A percentile compares a stretch with the other conserved stretches of the same genome.
phyloP scores from a whole-genome alignment of 2,888 invertebrate species.

The Latrodectus hesperus region DNA sequence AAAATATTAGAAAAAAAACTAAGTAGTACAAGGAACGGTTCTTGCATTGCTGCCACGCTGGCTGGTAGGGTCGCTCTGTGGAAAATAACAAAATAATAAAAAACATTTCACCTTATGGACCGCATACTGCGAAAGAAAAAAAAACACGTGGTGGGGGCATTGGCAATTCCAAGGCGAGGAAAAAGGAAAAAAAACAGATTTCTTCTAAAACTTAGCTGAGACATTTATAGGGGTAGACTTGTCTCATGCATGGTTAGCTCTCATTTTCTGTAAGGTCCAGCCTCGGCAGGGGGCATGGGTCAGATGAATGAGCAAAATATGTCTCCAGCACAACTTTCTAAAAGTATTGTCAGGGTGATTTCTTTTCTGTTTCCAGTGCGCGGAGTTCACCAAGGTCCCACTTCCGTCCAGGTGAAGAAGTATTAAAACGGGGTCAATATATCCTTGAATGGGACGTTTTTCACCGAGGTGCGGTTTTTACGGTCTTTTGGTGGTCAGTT shows the following conservation, averaged over 20 bases:
- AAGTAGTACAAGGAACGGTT: background rate
- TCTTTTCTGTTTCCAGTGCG: slow-evolving; percentile 33
- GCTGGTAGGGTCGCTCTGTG: slow-evolving; percentile 29
- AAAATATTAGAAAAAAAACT: background rate
- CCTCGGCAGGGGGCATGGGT: background rate
- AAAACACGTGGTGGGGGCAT: background rate
- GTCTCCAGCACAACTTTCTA: slow-evolving; percentile 16
- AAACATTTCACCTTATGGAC: slow-evolving; percentile 21
- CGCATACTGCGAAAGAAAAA: slow-evolving; percentile 15
- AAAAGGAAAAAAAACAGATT: background rate
- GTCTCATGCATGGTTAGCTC: slow-evolving; percentile 32
- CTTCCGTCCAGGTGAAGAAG: slow-evolving; percentile 15
- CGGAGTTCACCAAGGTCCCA: background rate
- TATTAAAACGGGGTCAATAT: slow-evolving; percentile 18
- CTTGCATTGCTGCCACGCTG: slow-evolving; percentile 47
- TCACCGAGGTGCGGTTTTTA: slow-evolving; percentile 25
- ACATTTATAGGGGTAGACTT: slow-evolving; percentile 15
- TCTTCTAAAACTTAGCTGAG: slow-evolving; percentile 25
- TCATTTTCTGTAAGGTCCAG: background rate
- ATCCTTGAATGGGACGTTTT: background rate
- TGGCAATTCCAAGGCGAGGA: background rate
- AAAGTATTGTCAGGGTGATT: slow-evolving; percentile 37
- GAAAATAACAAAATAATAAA: background rate
- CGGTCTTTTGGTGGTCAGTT: slow-evolving; percentile 51
- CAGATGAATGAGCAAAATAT: slow-evolving; percentile 21